Evolutionary conservation across 2,113 vertebrate genomes (phyloP), one percentile per base, ranked within the genome.

Genomic region (Pluvianellus socialis): DNA sequence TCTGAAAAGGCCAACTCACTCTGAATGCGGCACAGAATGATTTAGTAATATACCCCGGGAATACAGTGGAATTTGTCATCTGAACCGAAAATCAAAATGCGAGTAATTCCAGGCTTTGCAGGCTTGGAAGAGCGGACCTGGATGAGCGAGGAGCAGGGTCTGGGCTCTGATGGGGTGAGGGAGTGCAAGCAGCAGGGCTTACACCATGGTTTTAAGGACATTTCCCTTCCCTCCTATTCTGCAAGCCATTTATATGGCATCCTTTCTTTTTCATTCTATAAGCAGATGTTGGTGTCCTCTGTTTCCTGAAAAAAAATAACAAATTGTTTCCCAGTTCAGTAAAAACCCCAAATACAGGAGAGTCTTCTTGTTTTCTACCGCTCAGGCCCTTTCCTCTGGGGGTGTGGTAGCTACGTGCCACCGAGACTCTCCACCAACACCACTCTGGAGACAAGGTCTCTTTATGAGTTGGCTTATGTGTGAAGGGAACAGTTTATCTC

Each of bases 1-100:
- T 62, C 63, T 76, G 90, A n/a, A 97, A 95, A 97, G 92, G 94
- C 92, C 91, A 91, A 22, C 42, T 95, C 84, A 44, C 59, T 77
- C 65, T 38, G 49, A 82, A 70, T 3, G 74, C 67, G 84, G n/a
- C 87, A 62, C 45, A 17, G 33, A 35, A 38, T 62, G 53, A 95
- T 96, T 96, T 92, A 89, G 66, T 90, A 32, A 59, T 52, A 77
- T 3, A 52, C 38, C 55, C 87, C 9, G 1, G 52, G 71, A 90
- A 61, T 47, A 85, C 68, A 65, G 49, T 4, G 32, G 45, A 70
- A 94, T 95, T 89, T 87, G 45, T 94, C 89, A 90, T 85, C 62
- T 2, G 4, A 85, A 53, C 35, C 0, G 0, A 89, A 92, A 87
- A 87, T 32, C 58, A 72, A 38, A 49, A 65, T 32, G 30, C 73